A percentile compares a stretch with the other conserved stretches of the same genome.
Conservation (phyloP, 2,797 vertebrate species). For the Amphiprion clarkii region DNA sequence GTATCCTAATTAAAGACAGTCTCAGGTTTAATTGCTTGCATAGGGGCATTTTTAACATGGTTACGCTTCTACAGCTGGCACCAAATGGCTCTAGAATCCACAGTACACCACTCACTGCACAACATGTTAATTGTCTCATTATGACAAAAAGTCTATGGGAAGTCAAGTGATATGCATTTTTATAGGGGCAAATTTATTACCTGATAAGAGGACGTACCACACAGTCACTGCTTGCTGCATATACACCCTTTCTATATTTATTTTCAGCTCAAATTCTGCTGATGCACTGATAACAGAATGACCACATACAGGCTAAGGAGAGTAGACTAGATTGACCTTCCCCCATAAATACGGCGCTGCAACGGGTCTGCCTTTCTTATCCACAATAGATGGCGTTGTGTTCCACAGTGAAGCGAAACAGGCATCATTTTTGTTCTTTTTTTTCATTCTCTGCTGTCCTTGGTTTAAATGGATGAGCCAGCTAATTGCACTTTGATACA, state of each 20-base stretch:
- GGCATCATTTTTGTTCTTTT: not conserved
- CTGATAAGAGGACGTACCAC: not conserved
- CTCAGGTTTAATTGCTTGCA: not conserved
- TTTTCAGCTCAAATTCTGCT: not conserved
- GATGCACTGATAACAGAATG: not conserved
- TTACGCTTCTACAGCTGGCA: not conserved
- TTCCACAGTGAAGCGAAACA: constrained; percentile 13
- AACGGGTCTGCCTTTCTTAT: constrained; percentile 29
- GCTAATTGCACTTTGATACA: constrained; percentile 58
- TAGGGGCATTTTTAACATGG: not conserved
- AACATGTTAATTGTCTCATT: not conserved
- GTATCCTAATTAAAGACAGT: not conserved
- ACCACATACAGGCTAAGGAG: not conserved
- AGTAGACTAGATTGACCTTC: not conserved
- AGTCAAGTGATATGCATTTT: not conserved
- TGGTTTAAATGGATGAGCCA: constrained; percentile 52
- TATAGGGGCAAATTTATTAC: not conserved
- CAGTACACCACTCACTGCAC: not conserved
- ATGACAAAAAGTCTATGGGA: not conserved
- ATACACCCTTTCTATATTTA: not conserved
- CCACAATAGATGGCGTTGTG: constrained; percentile 22
- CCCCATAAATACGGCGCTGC: not conserved
- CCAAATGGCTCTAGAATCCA: not conserved
- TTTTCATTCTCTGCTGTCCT: constrained; percentile 23
- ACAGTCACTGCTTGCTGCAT: not conserved